Evolutionary conservation across 53 echinoderm and acorn worm genomes (phyloP), one percentile per base, ranked within the genome.

Genomic region (Stichopus horrens): DNA sequence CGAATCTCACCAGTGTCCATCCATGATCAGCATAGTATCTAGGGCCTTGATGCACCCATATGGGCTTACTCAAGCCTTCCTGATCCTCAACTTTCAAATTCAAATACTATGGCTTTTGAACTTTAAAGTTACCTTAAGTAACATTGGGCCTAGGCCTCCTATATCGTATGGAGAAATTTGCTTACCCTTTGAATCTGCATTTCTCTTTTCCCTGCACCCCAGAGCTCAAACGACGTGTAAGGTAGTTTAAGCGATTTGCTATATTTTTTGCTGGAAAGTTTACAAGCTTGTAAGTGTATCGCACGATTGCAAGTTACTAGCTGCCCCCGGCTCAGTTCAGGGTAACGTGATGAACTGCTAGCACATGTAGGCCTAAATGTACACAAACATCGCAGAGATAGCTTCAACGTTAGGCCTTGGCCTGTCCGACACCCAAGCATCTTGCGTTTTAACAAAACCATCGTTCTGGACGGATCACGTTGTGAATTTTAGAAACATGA

Each of bases 181-280:
- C 77, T 73, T 92, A 95, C 97, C 95, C 91, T 89, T 78, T 95
- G 97, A 21, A 97, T 84, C 10, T 93, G 94, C 58, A 86, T 59
- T 82, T 97, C 97, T 23, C 97, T 80, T 90, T 92, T 94, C 16
- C 94, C 97, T 52, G 95, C 97, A 86, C 97, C 94, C 97, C 97
- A 97, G 7, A 95, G 88, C 74, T 97, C 95, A 74, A 97, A 97
- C 9, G 94, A 88, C n/a, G 95, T 97, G 57, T 94, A 90, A 0
- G 97, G 97, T 74, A 97, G 63, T 71, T 97, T 95, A 18, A 97
- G 57, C 2, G 97, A 93, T 75, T 93, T 91, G 74, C 95, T 91
- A 84, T 92, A 97, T 76, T 90, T 94, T 53, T 95, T 91, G 87
- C 95, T 96, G 66, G 85, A 85, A 16, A 66, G 66, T 7, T 51